Evolutionary conservation across 2,113 vertebrate genomes (phyloP), one percentile per base, ranked within the genome.

Genomic region (Hippotragus niger): DNA sequence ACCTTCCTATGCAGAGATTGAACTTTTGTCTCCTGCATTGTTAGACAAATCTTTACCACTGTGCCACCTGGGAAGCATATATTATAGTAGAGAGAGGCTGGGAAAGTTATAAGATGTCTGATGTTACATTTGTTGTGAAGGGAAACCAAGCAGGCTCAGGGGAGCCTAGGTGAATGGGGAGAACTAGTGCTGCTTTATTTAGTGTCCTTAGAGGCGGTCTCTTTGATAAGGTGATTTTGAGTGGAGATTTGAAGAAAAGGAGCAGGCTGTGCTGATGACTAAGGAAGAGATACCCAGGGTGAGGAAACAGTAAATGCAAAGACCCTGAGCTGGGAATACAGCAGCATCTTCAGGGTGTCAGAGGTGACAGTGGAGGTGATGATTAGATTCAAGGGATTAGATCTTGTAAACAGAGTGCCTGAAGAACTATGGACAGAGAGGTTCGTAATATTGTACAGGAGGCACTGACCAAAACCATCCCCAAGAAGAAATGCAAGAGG

Each of bases 261-360:
- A 58, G 11, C 6, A 27, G 15, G 5, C 0, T 33, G 0, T 13
- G 15, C n/a, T 29, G 43, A 80, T n/a, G 14, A 50, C n/a, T 7
- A 40, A 80, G 33, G 2, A 85, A 50, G 23, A 83, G 8, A 14
- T n/a, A 23, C 2, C 8, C 43, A 84, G 62, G 45, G 9, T 15
- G 53, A 74, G 13, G 6, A 23, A 27, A 47, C 14, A 84, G 21
- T 36, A 62, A 27, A 83, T 52, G 15, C 17, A 43, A 50, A 84
- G 16, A 27, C 9, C 9, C 64, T 78, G 64, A n/a, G 3, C 12
- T 81, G 19, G 7, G 50, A 64, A 25, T 50, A 13, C 1, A 16
- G 6, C 17, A 52, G 3, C 13, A 2, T 47, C 36, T 62, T 71
- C 45, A 55, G 9, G n/a, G 67, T 13, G 67, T 23, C n/a, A 23